phyloP scores from a whole-genome alignment of 1,140 invertebrate species.

The Trialeurodes vaporariorum region DNA sequence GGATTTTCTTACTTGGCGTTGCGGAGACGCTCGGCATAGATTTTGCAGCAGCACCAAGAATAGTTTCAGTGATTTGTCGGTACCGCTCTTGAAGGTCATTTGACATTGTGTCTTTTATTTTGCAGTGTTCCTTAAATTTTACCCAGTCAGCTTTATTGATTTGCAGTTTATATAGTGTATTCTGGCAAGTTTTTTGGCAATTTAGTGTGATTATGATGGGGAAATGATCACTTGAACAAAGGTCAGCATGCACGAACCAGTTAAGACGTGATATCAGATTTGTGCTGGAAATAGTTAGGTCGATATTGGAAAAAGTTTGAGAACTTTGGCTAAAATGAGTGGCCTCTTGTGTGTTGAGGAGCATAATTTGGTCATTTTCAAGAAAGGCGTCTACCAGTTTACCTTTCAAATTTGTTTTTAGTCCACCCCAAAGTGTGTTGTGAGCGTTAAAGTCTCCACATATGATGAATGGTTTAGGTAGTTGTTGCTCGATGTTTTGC shows the following conservation, averaged over 20 bases:
- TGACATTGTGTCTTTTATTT: too few relatives aligned
- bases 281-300: conserved; percentile 2
- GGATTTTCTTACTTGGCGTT: too few relatives aligned
- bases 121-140: too few relatives aligned
- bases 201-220: conserved; percentile 11
- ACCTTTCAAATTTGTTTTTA: conserved; percentile 25
- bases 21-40: too few relatives aligned
- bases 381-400: conserved; percentile 20
- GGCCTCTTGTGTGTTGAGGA: neutral
- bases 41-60: too few relatives aligned
- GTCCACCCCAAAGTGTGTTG: conserved; percentile 29
- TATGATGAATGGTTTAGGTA: conserved; percentile 28
- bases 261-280: neutral
- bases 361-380: neutral
- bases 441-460: conserved; percentile 30
- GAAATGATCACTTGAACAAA: conserved; percentile 5
- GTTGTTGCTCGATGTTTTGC: conserved; percentile 24
- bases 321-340: conserved; percentile 7
- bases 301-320: conserved; percentile 1
- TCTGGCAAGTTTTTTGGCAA: too few relatives aligned
- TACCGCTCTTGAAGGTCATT: too few relatives aligned
- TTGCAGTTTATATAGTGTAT: too few relatives aligned
- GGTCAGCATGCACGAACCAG: conserved; percentile 10
- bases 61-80: too few relatives aligned
- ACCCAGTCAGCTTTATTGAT: too few relatives aligned